phyloP scores from a whole-genome alignment of 2,888 invertebrate species.

The Drosophila eohydei region DNA sequence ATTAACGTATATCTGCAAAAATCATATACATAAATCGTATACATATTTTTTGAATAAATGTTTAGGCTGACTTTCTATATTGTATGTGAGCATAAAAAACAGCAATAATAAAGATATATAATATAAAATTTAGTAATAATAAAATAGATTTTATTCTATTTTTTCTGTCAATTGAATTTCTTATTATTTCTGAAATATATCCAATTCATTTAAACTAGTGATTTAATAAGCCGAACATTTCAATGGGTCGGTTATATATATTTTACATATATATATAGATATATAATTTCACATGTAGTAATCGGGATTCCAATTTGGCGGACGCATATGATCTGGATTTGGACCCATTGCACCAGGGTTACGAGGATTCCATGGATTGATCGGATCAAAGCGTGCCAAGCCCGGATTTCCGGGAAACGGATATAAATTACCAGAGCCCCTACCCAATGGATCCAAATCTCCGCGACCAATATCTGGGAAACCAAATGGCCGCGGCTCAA shows the following conservation, averaged over 20 bases:
- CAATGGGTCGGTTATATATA: background rate
- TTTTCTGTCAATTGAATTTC: slow-evolving; percentile 6
- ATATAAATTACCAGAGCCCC: slow-evolving; percentile 83
- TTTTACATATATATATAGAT: background rate
- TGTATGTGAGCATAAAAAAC: slow-evolving; percentile 49
- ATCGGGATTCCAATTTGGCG: slow-evolving; percentile 87
- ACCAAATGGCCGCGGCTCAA: slow-evolving; percentile 78
- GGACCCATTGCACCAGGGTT: slow-evolving; percentile 81
- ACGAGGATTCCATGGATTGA: slow-evolving; percentile 88
- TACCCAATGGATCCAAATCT: slow-evolving; percentile 91
- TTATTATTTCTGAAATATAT: slow-evolving; percentile 1
- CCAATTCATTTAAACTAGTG: slow-evolving; percentile 30
- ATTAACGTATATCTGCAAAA: slow-evolving; percentile 18
- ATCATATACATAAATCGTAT: slow-evolving; percentile 17
- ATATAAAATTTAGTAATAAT: slow-evolving; percentile 49
- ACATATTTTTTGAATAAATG: slow-evolving; percentile 21
- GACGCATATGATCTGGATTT: slow-evolving; percentile 89
- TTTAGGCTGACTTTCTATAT: slow-evolving; percentile 59
- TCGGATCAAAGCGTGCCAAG: slow-evolving; percentile 89
- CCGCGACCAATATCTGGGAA: slow-evolving; percentile 88
- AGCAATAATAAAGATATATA: slow-evolving; percentile 53
- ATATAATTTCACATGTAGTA: slow-evolving; percentile 78
- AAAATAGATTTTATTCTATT: slow-evolving; percentile 11
- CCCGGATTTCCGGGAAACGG: slow-evolving; percentile 42
- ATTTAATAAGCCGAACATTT: slow-evolving; percentile 36